A percentile compares a stretch with the other conserved stretches of the same genome.
Conservation (phyloP, 2,888 invertebrate species). For the Ochlodes sylvanus region DNA sequence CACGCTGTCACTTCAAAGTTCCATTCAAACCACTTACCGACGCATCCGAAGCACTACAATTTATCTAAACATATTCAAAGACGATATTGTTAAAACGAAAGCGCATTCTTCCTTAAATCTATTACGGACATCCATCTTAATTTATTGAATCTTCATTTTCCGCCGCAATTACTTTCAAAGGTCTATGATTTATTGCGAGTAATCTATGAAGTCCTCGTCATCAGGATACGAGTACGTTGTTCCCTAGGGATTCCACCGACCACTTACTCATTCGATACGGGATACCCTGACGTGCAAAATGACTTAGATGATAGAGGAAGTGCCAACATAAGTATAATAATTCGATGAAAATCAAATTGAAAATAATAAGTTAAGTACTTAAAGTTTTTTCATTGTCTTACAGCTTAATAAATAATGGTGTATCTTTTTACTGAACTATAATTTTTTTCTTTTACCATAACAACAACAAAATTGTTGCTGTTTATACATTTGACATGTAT, state of each 20-base stretch:
- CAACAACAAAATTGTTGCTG: too few relatives aligned
- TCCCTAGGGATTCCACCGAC: constrained; percentile 54
- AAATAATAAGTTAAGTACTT: constrained; percentile 9
- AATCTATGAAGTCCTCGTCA: constrained; percentile 61
- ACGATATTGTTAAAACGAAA: constrained; percentile 12
- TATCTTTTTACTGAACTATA: too few relatives aligned
- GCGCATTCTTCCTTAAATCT: constrained; percentile 33
- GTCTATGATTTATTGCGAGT: constrained; percentile 57
- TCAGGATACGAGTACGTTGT: constrained; percentile 42
- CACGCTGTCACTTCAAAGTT: too few relatives aligned
- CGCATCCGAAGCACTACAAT: not conserved
- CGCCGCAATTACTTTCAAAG: constrained; percentile 43
- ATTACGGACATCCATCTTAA: constrained; percentile 42
- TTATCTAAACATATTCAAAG: not conserved
- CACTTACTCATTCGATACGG: constrained; percentile 64
- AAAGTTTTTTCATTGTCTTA: not conserved
- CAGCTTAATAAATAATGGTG: too few relatives aligned
- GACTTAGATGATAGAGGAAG: constrained; percentile 36
- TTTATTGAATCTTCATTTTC: constrained; percentile 44
- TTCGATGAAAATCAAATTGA: constrained; percentile 31
- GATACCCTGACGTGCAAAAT: constrained; percentile 44
- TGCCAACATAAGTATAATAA: constrained; percentile 28
- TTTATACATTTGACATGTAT: too few relatives aligned
- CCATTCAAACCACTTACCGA: too few relatives aligned
- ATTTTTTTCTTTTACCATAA: too few relatives aligned